Base-by-base conservation (phyloP, 2,113 vertebrate genomes). In the Oxyura jamaicensis region DNA sequence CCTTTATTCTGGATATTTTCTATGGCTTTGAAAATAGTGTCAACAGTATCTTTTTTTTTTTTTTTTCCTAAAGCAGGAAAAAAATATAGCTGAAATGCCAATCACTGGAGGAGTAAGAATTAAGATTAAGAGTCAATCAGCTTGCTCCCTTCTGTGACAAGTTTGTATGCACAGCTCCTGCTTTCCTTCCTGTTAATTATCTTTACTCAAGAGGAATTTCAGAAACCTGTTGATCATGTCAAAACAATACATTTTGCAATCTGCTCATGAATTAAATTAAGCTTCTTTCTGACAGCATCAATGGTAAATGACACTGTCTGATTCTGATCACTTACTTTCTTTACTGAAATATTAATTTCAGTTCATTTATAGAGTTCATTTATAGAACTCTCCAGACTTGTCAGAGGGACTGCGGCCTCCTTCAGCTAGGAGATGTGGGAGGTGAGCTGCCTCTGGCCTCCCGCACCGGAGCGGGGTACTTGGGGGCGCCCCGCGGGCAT, bases 231-330 rank as follows among this genome's bases (percentile, higher is more conserved):
- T 87, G 81, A 75, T 94, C 52, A 8, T 83, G 91, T 95, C 91
- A 96, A 95, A 96, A 95, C 94, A 93, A 55, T 83, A 87, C 81
- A 92, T 95, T 95, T 92, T 89, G 81, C 93, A 86, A 91, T 95
- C 91, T 92, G 89, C 75, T 75, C 21, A 1, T 52, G 73, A 91
- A 75, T 91, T 72, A 90, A 72, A 56, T 67, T 35, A 59, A 73
- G 83, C 76, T 75, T 46, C 18, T 4, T 88, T 91, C 80, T 88
- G 92, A 82, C 93, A 92, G 88, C 81, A 33, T 78, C 7, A 3
- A 4, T 53, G 73, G 73, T 68, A 82, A 80, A 35, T 36, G 80
- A 44, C 80, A 67, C 90, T 86, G 80, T 92, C 76, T 93, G 74
- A 48, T 80, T 52, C 15, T 15, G 50, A 90, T 46, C 16, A 0